phyloP scores from a whole-genome alignment of 2,113 vertebrate species.

The Chrysochloris asiatica region DNA sequence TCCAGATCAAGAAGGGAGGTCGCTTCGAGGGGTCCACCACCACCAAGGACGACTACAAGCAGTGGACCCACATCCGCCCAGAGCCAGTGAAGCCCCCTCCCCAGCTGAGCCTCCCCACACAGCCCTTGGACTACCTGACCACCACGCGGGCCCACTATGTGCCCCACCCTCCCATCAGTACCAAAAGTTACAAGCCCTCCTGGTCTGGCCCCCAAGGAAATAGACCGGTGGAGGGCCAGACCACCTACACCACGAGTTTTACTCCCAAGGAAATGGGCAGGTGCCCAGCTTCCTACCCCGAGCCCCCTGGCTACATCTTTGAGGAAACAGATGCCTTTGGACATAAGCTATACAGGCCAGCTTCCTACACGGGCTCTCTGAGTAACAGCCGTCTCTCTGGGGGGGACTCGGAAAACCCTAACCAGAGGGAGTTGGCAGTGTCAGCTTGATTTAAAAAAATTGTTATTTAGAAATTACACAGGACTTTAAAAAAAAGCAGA shows the following conservation, averaged over 20 bases:
- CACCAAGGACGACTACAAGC: constrained; percentile 82
- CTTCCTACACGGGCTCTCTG: constrained; percentile 32
- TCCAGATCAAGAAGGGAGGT: neutral
- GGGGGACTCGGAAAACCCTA: neutral
- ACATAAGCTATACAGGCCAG: constrained; percentile 72
- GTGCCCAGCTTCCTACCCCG: constrained; percentile 75
- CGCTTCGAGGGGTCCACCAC: constrained; percentile 73
- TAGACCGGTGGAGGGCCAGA: constrained; percentile 61
- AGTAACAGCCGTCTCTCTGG: neutral
- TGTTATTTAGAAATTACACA: constrained; percentile 50
- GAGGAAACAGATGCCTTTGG: constrained; percentile 67
- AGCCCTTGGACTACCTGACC: constrained; percentile 74
- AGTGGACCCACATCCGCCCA: constrained; percentile 56
- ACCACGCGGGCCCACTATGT: constrained; percentile 72
- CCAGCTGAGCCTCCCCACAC: constrained; percentile 44
- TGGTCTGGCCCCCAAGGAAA: constrained; percentile 5
- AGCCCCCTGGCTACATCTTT: constrained; percentile 68
- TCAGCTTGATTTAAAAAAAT: constrained; percentile 58
- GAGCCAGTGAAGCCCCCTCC: neutral
- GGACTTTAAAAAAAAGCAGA: constrained; percentile 65
- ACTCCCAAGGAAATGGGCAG: constrained; percentile 68
- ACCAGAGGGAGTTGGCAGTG: constrained; percentile 59
- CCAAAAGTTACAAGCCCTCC: constrained; percentile 71
- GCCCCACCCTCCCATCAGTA: constrained; percentile 58
- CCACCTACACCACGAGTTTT: constrained; percentile 72